phyloP scores from a whole-genome alignment of 2,888 invertebrate species.

The Apomyelois bistriatella region DNA sequence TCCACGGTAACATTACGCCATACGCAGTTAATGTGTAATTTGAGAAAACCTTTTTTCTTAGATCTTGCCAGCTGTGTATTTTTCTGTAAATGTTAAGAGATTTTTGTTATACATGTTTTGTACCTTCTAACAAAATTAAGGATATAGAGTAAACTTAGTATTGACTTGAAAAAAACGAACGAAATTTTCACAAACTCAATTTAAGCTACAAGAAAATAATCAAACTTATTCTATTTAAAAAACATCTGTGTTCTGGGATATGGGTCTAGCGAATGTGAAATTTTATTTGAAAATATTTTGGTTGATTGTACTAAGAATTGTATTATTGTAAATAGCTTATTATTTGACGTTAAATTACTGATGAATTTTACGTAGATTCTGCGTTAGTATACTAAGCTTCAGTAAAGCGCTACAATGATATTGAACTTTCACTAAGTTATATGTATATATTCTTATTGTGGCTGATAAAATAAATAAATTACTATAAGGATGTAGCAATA shows the following conservation, averaged over 20 bases:
- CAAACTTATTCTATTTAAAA: conserved; percentile 7
- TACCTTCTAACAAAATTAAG: background rate
- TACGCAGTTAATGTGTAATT: conserved; percentile 35
- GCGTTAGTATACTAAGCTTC: no score
- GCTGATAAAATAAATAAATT: no score
- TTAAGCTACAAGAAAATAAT: background rate
- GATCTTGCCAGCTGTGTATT: conserved; percentile 15
- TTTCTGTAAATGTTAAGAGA: conserved; percentile 17
- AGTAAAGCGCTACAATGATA: no score
- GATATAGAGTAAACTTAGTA: conserved; percentile 1
- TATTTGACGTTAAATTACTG: no score
- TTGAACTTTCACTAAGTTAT: no score
- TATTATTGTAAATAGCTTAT: no score
- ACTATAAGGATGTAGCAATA: no score
- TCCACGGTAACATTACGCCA: conserved; percentile 30
- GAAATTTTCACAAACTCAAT: conserved; percentile 3
- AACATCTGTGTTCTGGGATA: conserved; percentile 6
- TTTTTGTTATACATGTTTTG: background rate
- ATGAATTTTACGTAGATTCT: no score
- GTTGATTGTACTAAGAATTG: no score
- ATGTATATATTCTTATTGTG: no score
- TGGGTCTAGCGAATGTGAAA: background rate
- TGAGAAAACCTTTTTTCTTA: conserved; percentile 28
- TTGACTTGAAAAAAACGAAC: background rate
- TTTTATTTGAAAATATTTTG: background rate